Conservation (phyloP, 2,113 vertebrate genomes). For the Xerus inauris region DNA sequence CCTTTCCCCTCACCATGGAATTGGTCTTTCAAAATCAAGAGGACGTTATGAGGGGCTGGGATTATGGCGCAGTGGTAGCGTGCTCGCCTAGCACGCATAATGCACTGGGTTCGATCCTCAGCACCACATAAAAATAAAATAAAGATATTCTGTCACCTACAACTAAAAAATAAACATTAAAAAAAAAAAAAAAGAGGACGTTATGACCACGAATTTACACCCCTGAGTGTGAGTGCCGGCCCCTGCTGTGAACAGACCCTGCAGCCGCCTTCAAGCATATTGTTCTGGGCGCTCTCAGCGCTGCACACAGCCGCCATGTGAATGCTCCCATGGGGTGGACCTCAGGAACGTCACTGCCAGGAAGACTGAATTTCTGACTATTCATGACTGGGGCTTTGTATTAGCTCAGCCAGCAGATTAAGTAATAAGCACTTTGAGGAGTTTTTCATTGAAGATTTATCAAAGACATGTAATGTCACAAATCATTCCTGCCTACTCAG, state of each 20-base stretch:
- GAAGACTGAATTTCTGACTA: neutral
- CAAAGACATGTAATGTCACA: neutral
- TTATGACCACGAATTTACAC: too few species aligned
- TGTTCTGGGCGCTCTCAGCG: neutral
- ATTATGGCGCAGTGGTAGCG: too few species aligned
- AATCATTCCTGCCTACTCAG: neutral
- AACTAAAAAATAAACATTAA: too few species aligned
- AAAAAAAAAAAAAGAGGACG: neutral
- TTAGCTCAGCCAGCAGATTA: neutral
- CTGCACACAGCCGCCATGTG: neutral
- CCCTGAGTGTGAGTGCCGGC: neutral
- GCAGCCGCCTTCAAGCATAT: fast-evolving
- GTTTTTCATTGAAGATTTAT: neutral
- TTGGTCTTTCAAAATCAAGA: neutral
- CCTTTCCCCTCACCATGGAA: neutral
- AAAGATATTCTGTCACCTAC: too few species aligned
- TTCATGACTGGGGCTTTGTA: neutral
- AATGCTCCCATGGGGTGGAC: neutral
- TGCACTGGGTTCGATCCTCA: too few species aligned
- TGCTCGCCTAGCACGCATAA: too few species aligned
- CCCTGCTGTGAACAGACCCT: neutral
- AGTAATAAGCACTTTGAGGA: neutral
- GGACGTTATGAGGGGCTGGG: too few species aligned
- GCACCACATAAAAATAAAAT: too few species aligned
- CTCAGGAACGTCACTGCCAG: neutral